Evolutionary conservation across 2,888 invertebrate genomes (phyloP).

Genomic region (Drosophila flavopinicola): DNA sequence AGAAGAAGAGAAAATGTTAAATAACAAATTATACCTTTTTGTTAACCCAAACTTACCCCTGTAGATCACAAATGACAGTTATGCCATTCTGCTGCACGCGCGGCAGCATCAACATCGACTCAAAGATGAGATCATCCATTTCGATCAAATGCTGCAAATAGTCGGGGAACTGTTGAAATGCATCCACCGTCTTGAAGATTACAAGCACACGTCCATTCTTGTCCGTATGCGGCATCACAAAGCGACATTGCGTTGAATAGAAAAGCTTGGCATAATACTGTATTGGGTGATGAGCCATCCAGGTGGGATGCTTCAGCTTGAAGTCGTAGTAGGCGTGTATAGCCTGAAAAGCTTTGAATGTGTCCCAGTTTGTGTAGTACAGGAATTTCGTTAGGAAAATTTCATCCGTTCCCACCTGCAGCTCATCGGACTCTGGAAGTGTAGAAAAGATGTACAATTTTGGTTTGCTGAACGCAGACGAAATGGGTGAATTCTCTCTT

Average conservation of each 20-base stretch:
- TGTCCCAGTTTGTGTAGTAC: slow-evolving; percentile 73
- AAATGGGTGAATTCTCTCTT: no score
- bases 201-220: slow-evolving; percentile 79
- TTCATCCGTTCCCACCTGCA: slow-evolving; percentile 78
- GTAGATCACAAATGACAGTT: slow-evolving; percentile 81
- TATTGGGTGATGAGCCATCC: slow-evolving; percentile 78
- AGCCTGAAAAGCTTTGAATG: slow-evolving; percentile 69
- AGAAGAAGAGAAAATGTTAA: background rate
- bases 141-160: slow-evolving; percentile 79
- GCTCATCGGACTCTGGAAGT: slow-evolving; percentile 62
- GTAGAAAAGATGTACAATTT: background rate
- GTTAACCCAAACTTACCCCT: slow-evolving; percentile 66
- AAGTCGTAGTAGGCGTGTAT: slow-evolving; percentile 81
- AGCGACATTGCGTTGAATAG: slow-evolving; percentile 73
- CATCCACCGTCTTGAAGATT: slow-evolving; percentile 79
- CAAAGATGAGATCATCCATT: slow-evolving; percentile 83
- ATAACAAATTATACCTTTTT: background rate
- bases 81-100: slow-evolving; percentile 80
- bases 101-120: slow-evolving; percentile 79
- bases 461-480: background rate
- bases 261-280: slow-evolving; percentile 76
- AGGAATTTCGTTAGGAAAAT: slow-evolving; percentile 79
- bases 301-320: slow-evolving; percentile 75
- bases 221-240: slow-evolving; percentile 80
- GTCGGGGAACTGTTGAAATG: slow-evolving; percentile 79